Evolutionary conservation across 2,888 invertebrate genomes (phyloP), one percentile per base, ranked within the genome.

Genomic region (Notodonta dromedarius): DNA sequence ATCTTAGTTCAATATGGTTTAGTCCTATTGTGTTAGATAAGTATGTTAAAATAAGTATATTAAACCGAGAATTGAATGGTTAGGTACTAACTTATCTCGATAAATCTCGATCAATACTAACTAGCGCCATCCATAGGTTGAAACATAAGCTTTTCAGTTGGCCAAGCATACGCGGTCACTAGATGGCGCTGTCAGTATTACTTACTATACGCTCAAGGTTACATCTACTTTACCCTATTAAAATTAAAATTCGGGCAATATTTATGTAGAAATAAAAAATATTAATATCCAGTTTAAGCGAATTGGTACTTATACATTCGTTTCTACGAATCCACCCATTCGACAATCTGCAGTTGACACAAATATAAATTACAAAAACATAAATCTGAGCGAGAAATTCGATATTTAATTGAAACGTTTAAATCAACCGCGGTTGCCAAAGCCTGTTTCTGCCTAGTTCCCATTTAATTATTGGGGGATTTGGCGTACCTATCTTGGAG

Each of bases 391-490:
- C 40, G 52, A 32, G 11, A 58, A 58, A 35, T 35, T 6, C 39
- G 39, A 3, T 13, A 1, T n/a, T 39, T 2, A 54, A 54, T 54
- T 39, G 54, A 54, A 39, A 54, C 14, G 54, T 14, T 54, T 14
- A 54, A 63, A 59, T 24, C 57, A 59, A 66, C 59, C 55, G 58
- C 24, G 32, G 9, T 40, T 16, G 52, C 24, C 54, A 58, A 57
- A 59, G 56, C 12, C 51, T 44, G 60, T 12, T 54, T 59, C 57
- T 50, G 62, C 56, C 44, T 44, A 55, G 63, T 57, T 40, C 40
- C 8, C 56, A 59, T 61, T 63, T 57, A 63, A 65, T 65, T 57
- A 73, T 60, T 66, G 55, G 48, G 60, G 60, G 58, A 62, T 67
- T 61, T 62, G 44, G 42, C 35, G 50, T 44, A 32, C n/a, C 58